Evolutionary conservation across 1,140 invertebrate species (phyloP).

Genomic region (Rhopalosiphum padi): DNA sequence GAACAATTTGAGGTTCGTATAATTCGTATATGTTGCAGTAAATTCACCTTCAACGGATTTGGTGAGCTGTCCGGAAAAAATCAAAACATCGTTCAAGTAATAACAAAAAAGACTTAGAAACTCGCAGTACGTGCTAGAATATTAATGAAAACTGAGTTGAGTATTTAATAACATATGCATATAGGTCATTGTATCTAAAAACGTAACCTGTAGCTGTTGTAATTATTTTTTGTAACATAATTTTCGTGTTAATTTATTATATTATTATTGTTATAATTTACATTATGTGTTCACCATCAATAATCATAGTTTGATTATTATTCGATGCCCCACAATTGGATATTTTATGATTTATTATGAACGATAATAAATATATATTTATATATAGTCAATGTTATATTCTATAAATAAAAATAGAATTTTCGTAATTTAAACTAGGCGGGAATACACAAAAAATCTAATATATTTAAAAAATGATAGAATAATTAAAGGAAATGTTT

Average conservation of each 20-base stretch:
- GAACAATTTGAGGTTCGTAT: neutral
- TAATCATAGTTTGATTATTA: neutral
- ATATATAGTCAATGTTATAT: too few relatives aligned
- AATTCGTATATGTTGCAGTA: neutral
- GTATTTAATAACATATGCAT: neutral
- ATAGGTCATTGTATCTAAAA: neutral
- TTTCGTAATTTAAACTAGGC: too few relatives aligned
- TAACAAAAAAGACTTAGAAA: conserved; percentile 3
- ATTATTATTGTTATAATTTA: neutral
- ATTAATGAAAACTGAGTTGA: neutral
- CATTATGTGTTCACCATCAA: neutral
- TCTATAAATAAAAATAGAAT: too few relatives aligned
- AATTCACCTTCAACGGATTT: neutral
- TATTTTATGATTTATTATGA: too few relatives aligned
- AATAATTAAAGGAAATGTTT: too few relatives aligned
- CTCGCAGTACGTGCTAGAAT: neutral
- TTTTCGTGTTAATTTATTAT: neutral
- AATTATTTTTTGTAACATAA: neutral
- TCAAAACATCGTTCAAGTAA: neutral
- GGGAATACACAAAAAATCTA: too few relatives aligned
- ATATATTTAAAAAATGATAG: too few relatives aligned
- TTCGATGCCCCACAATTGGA: neutral
- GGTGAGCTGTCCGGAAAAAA: neutral
- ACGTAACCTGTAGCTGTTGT: neutral
- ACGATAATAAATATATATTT: too few relatives aligned